A percentile compares a stretch with the other conserved stretches of the same genome.
phyloP scores from a whole-genome alignment of 2,797 vertebrate genomes.

The Spinibarbus caldwelli region DNA sequence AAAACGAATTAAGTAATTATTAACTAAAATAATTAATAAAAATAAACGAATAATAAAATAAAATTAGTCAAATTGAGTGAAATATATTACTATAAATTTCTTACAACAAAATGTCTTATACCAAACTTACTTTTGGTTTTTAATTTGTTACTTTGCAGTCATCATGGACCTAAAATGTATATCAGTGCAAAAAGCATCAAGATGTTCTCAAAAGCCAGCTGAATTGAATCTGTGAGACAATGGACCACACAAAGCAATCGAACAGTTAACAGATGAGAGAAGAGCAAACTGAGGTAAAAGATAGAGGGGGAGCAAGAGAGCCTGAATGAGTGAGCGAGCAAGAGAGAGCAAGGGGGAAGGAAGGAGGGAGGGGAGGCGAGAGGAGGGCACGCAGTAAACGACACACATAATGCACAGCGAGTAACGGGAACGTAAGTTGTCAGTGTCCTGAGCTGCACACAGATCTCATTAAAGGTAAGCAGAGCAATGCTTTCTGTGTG shows the following conservation, averaged over 20 bases:
- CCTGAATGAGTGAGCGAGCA: conserved; percentile 18
- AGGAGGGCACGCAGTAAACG: conserved; percentile 57
- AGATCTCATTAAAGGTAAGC: conserved; percentile 71
- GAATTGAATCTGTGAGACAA: background rate
- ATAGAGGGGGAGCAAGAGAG: conserved; percentile 46
- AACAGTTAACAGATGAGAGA: conserved; percentile 27
- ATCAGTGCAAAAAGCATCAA: background rate
- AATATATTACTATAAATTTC: background rate
- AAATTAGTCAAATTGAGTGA: background rate
- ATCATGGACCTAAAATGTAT: background rate
- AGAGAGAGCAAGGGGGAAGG: conserved; percentile 17
- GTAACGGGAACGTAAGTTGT: conserved; percentile 65
- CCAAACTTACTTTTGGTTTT: background rate
- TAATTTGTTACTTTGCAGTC: background rate
- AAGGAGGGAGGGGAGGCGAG: conserved; percentile 33
- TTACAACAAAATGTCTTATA: background rate
- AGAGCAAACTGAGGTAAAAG: conserved; percentile 17
- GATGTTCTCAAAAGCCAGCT: background rate
- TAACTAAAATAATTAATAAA: background rate
- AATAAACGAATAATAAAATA: background rate
- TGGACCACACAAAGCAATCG: background rate
- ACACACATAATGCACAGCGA: conserved; percentile 62
- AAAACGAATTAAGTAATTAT: background rate
- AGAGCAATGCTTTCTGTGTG: conserved; percentile 40
- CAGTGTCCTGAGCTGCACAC: conserved; percentile 55